Percentiles rank a stretch among this genome's conserved stretches.
phyloP scores from a whole-genome alignment of 1,140 invertebrate genomes.

The Sogatella furcifera region DNA sequence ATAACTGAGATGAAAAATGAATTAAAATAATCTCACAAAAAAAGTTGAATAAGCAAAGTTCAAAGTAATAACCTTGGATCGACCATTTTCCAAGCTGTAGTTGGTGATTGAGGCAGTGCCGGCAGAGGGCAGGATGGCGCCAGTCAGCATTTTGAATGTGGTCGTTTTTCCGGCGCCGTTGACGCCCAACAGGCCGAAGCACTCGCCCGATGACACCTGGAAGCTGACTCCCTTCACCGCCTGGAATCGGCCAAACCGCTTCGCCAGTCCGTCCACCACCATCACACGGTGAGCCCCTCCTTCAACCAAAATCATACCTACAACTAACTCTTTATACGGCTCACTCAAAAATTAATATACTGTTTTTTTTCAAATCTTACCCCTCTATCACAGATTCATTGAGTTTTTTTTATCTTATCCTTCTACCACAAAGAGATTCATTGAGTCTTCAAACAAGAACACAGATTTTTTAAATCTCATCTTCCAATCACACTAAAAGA shows the following conservation, averaged over 20 bases:
- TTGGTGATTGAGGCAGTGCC: conserved; percentile 17
- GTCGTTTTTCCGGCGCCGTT: conserved; percentile 81
- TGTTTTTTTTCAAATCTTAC: no score
- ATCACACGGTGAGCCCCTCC: neutral
- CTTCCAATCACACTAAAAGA: no score
- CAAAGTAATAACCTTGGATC: conserved; percentile 3
- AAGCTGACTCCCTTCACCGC: conserved; percentile 65
- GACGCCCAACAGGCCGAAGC: conserved; percentile 80
- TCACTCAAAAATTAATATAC: no score
- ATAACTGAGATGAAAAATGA: no score
- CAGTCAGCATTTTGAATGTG: conserved; percentile 84
- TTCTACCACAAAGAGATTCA: no score
- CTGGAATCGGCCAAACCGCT: conserved; percentile 20
- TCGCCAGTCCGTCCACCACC: conserved; percentile 17
- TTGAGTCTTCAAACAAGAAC: no score
- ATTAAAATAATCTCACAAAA: no score
- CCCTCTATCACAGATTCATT: no score
- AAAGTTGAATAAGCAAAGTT: neutral
- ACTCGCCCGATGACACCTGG: conserved; percentile 60
- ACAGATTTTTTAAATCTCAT: no score
- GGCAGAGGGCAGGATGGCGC: conserved; percentile 29
- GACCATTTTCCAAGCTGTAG: conserved; percentile 3
- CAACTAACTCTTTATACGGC: no score
- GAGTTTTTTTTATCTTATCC: no score
- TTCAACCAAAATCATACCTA: neutral